These are phyloP conservation scores for Drosophila biarmipes DNA, from an alignment of 1,140 invertebrate species.

Conservation along the genomic window DNA sequence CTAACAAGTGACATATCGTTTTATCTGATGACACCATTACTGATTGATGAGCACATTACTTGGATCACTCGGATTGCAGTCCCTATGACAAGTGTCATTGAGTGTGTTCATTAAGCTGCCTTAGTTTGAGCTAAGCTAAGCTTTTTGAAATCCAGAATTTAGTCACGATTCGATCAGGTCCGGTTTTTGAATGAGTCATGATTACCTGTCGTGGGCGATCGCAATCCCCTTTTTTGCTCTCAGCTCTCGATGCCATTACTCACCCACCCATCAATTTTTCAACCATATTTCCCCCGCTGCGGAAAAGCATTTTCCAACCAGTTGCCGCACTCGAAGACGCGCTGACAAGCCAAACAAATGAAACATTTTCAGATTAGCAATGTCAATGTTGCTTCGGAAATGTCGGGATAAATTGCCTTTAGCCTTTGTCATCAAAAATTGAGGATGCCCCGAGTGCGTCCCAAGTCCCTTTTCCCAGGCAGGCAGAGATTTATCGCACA, in stretches of 20 bases:
- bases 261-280: constrained; percentile 30
- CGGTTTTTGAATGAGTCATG: constrained; percentile 34
- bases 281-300: background rate
- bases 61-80: background rate
- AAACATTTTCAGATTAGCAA: constrained; percentile 54
- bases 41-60: constrained; percentile 23
- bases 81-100: constrained; percentile 15
- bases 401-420: constrained; percentile 56
- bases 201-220: constrained; percentile 9
- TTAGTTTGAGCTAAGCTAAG: constrained; percentile 8
- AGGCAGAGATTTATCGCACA: constrained; percentile 64
- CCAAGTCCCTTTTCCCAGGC: constrained; percentile 14
- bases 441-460: constrained; percentile 20
- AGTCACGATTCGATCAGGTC: constrained; percentile 29
- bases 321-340: constrained; percentile 9
- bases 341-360: constrained; percentile 53
- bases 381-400: constrained; percentile 57
- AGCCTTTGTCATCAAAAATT: constrained; percentile 56
- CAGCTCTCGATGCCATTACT: constrained; percentile 23
- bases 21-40: constrained; percentile 21
- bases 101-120: background rate
- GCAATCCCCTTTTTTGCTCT: constrained; percentile 11
- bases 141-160: constrained; percentile 13
- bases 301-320: constrained; percentile 18
- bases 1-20: constrained; percentile 10